Evolutionary conservation across 1,140 invertebrate species (phyloP).

Genomic region (Drosophila tani): DNA sequence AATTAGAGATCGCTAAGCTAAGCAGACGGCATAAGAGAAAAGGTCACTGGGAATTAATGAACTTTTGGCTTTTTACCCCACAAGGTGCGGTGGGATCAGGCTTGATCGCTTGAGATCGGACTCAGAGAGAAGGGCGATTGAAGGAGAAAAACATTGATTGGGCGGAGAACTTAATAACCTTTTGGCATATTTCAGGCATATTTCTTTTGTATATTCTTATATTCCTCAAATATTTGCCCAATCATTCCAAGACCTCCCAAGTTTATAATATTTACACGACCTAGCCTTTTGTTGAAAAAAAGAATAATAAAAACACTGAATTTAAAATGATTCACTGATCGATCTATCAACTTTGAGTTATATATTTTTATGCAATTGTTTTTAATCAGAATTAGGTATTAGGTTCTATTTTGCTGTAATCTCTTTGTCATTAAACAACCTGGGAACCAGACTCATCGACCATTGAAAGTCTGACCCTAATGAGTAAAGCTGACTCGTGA

Average conservation of each 20-base stretch:
- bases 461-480: conserved; percentile 61
- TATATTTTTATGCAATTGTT: not conserved
- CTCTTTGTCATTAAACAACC: conserved; percentile 8
- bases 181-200: too few relatives aligned
- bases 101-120: conserved; percentile 17
- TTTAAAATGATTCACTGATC: not conserved
- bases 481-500: conserved; percentile 29
- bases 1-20: conserved; percentile 63
- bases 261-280: not conserved
- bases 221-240: conserved; percentile 3
- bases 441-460: conserved; percentile 1
- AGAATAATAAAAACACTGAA: not conserved
- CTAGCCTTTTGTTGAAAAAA: not conserved
- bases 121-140: not conserved
- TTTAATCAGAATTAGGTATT: too few relatives aligned
- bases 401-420: not conserved
- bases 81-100: conserved; percentile 42
- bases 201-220: not conserved
- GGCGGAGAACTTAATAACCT: not conserved
- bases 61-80: conserved; percentile 50
- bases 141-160: not conserved
- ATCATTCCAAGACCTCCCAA: conserved; percentile 28
- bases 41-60: conserved; percentile 63
- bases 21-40: conserved; percentile 27
- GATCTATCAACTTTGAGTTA: not conserved